phyloP scores from a whole-genome alignment of 1,140 invertebrate genomes.

The Trinorchestia longiramus region DNA sequence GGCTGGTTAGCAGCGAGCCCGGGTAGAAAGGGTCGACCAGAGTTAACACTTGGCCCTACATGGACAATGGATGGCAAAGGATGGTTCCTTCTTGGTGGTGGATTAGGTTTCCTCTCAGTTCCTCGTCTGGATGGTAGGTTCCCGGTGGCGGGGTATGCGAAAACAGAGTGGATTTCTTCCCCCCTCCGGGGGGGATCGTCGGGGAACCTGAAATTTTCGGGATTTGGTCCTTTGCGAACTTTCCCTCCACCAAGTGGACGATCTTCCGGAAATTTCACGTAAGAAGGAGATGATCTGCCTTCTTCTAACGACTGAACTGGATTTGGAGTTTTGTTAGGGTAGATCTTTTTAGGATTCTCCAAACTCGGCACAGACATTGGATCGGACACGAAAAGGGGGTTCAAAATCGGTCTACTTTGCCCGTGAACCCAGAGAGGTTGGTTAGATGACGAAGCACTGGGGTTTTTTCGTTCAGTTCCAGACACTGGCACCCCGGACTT shows the following conservation, averaged over 20 bases:
- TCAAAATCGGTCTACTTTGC: not conserved
- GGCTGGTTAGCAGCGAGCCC: conserved; percentile 41
- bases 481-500: not conserved
- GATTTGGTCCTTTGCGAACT: conserved; percentile 23
- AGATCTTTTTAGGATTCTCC: conserved; percentile 40
- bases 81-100: not conserved
- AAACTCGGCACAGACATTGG: not conserved
- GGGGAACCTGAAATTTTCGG: conserved; percentile 3
- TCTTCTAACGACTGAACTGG: not conserved
- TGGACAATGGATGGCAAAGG: conserved; percentile 54
- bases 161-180: conserved; percentile 12
- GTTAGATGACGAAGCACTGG: not conserved
- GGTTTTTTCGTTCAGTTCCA: conserved; percentile 55
- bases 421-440: conserved; percentile 58
- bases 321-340: not conserved
- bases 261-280: not conserved
- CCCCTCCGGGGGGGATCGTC: conserved; percentile 56
- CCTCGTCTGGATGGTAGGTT: conserved; percentile 18
- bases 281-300: not conserved
- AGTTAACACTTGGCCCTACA: conserved; percentile 58
- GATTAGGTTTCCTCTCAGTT: not conserved
- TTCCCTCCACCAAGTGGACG: not conserved
- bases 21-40: conserved; percentile 62
- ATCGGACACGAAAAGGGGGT: not conserved
- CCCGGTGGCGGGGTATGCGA: conserved; percentile 51